Percentiles rank a stretch among this genome's conserved stretches.
These are phyloP conservation scores for Rhodinocichla rosea DNA, from an alignment of 2,113 vertebrate genomes.

Conservation along the genomic window DNA sequence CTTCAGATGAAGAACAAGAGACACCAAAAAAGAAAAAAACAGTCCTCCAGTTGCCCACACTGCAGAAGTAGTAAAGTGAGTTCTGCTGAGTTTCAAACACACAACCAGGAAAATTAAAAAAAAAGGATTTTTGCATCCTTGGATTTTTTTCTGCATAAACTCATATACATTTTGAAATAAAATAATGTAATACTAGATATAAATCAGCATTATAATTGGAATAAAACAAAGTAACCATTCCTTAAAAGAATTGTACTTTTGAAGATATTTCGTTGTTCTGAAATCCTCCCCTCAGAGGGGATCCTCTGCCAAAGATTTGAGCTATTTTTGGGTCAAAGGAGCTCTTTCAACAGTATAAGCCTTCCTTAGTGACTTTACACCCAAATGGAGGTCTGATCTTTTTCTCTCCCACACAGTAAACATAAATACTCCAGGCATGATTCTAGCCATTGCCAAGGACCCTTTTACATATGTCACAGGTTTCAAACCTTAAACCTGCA, in stretches of 20 bases:
- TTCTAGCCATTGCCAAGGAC: neutral
- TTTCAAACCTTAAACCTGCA: neutral
- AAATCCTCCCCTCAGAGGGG: neutral
- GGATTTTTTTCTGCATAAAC: neutral
- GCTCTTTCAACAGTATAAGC: neutral
- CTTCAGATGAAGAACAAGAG: neutral
- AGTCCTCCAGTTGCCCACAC: neutral
- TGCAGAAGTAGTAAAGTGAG: neutral
- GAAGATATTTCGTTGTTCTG: neutral
- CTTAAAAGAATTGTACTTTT: neutral
- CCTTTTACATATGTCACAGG: neutral
- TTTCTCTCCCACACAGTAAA: neutral
- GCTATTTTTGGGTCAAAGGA: neutral
- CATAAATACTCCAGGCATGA: neutral
- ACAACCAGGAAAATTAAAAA: too few species aligned
- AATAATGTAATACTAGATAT: neutral
- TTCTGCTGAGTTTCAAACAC: neutral
- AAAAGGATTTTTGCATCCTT: neutral
- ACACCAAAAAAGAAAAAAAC: neutral
- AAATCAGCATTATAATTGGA: neutral
- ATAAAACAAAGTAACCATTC: neutral
- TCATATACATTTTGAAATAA: neutral
- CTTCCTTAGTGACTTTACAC: neutral
- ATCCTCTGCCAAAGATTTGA: neutral
- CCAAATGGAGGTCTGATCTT: neutral